phyloP scores from a whole-genome alignment of 2,888 invertebrate species.

The Idaea dimidiata region DNA sequence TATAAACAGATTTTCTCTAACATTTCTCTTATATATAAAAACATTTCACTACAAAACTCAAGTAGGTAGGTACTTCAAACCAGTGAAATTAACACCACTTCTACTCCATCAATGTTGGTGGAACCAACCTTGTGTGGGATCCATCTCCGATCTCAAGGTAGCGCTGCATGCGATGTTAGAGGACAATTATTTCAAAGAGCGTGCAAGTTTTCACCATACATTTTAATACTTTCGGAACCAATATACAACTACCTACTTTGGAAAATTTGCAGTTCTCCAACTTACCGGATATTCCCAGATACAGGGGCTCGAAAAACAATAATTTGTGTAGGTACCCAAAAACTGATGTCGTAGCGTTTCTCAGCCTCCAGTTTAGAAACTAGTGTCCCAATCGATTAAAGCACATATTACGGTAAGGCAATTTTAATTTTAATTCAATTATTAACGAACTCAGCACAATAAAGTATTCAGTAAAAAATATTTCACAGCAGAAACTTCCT shows the following conservation, averaged over 20 bases:
- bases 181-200: constrained; percentile 56
- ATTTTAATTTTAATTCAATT: neutral
- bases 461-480: neutral
- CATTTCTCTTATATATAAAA: neutral
- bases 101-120: constrained; percentile 32
- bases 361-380: neutral
- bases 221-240: neutral
- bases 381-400: neutral
- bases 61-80: neutral
- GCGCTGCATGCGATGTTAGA: constrained; percentile 78
- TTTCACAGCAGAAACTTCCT: neutral
- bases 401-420: neutral
- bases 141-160: constrained; percentile 68
- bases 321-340: neutral
- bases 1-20: neutral
- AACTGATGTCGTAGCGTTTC: constrained; percentile 2
- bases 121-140: constrained; percentile 76
- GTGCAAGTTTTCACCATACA: constrained; percentile 45
- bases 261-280: neutral
- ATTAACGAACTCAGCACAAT: neutral
- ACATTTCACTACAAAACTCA: neutral
- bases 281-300: neutral
- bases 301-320: neutral
- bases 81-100: neutral
- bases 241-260: constrained; percentile 6